Percentiles rank a stretch among this genome's conserved stretches.
These are phyloP conservation scores for Anisognathus igniventris DNA, from an alignment of 2,797 vertebrate genomes.

Conservation along the genomic window DNA sequence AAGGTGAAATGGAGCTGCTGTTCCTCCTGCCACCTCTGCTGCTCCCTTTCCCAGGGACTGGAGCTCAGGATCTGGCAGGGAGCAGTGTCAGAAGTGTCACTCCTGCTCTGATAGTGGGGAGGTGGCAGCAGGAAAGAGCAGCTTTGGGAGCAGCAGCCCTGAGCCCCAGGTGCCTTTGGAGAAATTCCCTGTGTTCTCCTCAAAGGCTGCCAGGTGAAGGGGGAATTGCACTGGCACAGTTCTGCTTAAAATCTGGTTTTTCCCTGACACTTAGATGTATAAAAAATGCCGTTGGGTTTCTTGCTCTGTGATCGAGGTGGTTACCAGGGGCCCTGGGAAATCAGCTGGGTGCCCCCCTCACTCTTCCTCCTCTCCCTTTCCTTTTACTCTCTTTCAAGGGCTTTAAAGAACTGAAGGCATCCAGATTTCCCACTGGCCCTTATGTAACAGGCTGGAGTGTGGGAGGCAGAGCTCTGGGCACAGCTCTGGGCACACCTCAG, in stretches of 20 bases:
- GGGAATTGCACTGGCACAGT: background rate
- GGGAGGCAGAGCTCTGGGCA: slow-evolving; percentile 27
- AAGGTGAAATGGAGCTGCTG: background rate
- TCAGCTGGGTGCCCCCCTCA: background rate
- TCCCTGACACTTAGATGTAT: background rate
- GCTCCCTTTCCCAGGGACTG: background rate
- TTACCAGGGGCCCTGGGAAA: background rate
- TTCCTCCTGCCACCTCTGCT: background rate
- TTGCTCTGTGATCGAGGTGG: background rate
- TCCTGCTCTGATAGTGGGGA: background rate
- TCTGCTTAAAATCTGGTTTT: background rate
- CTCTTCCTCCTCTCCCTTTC: background rate
- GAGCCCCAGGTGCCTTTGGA: background rate
- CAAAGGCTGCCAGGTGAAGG: background rate
- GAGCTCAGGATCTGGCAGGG: background rate
- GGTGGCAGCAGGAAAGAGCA: background rate
- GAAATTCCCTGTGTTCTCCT: slow-evolving; percentile 29
- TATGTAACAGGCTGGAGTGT: background rate
- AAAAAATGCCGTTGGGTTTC: background rate
- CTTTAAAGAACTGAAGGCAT: background rate
- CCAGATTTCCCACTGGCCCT: background rate
- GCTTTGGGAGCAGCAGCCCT: background rate
- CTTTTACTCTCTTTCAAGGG: background rate
- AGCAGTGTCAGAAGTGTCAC: background rate
- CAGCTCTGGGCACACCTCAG: slow-evolving; percentile 1